Conservation (phyloP, 2,113 vertebrate genomes). For the Agapornis roseicollis region DNA sequence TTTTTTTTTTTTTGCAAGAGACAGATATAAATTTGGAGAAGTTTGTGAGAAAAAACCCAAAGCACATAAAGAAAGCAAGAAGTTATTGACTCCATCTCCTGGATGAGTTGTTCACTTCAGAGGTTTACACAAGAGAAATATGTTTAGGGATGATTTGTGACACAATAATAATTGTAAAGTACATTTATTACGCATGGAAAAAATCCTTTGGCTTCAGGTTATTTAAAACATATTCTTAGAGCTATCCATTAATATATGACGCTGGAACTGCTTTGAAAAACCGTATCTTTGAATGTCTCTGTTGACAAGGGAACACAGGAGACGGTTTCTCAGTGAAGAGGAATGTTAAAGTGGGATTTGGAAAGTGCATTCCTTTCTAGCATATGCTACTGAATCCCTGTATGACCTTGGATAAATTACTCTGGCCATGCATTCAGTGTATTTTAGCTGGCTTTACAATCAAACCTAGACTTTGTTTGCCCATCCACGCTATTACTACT, state of each 20-base stretch:
- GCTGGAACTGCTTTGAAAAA: background rate
- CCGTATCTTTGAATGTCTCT: background rate
- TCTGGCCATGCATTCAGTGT: background rate
- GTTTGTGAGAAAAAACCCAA: background rate
- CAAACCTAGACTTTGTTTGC: background rate
- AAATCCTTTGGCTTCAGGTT: background rate
- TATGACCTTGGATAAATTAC: background rate
- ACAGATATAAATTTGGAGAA: background rate
- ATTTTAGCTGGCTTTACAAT: background rate
- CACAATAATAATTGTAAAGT: background rate
- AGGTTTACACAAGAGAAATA: background rate
- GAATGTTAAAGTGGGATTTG: background rate
- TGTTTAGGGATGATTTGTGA: background rate
- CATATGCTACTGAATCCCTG: rapidly evolving
- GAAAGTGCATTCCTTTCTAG: background rate
- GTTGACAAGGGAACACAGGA: background rate
- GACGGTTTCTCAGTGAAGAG: background rate
- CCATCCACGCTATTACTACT: background rate
- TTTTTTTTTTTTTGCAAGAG: background rate
- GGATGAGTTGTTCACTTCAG: background rate
- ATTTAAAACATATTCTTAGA: background rate
- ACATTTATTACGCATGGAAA: background rate
- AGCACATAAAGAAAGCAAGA: background rate
- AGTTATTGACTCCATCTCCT: background rate
- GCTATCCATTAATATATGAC: background rate